These are phyloP conservation scores for Acheta domesticus DNA, from an alignment of 2,888 invertebrate species.

Conservation along the genomic window DNA sequence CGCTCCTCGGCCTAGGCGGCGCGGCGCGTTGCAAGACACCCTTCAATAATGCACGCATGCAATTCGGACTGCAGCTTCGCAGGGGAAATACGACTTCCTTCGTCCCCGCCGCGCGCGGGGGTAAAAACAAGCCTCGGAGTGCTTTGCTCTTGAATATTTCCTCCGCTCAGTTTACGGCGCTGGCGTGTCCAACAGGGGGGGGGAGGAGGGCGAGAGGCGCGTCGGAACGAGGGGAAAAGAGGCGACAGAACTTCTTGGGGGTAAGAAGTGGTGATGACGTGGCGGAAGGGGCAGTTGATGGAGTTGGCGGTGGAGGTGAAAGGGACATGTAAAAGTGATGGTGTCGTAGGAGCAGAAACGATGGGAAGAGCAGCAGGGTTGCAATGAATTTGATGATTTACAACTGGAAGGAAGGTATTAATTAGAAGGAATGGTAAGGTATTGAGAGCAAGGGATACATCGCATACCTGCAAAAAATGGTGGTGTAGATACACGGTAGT, in stretches of 20 bases:
- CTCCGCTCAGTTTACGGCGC: constrained; percentile 23
- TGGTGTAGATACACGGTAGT: no score
- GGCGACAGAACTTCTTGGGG: not conserved
- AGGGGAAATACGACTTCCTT: constrained; percentile 33
- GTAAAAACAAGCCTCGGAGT: not conserved
- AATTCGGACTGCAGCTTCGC: constrained; percentile 31
- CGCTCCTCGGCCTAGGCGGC: not conserved
- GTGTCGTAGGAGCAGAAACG: no score
- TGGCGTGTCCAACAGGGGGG: not conserved
- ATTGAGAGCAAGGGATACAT: no score
- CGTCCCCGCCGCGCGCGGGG: not conserved
- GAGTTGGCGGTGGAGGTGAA: not conserved
- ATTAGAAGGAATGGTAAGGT: no score
- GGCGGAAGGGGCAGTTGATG: not conserved
- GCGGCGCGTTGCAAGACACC: not conserved
- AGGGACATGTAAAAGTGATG: not conserved
- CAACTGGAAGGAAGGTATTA: no score
- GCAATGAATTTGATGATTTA: no score
- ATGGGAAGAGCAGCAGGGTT: no score
- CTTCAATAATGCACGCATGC: constrained; percentile 32
- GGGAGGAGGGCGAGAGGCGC: not conserved
- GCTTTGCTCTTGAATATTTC: constrained; percentile 22
- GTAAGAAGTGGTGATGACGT: not conserved
- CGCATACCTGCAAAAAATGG: no score
- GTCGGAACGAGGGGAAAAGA: not conserved